Conservation (phyloP, 2,113 vertebrate genomes). For the Picathartes gymnocephalus region DNA sequence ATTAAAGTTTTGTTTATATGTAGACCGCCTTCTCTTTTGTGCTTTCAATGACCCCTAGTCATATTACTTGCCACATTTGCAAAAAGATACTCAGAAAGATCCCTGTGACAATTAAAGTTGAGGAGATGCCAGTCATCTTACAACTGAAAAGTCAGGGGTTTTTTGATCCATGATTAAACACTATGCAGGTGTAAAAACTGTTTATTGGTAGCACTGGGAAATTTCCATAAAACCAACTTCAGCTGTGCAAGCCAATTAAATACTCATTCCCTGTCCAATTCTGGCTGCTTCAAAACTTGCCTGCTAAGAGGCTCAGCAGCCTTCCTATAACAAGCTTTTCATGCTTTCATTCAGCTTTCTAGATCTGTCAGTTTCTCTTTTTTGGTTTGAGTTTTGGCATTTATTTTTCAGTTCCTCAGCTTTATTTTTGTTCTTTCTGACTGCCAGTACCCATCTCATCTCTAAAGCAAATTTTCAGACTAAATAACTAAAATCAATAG, state of each 20-base stretch:
- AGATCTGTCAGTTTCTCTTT: not conserved
- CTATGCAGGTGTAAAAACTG: not conserved
- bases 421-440: not conserved
- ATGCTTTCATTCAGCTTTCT: not conserved
- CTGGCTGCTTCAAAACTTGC: not conserved
- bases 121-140: not conserved
- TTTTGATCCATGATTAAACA: not conserved
- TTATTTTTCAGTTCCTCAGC: not conserved
- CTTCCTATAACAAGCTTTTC: not conserved
- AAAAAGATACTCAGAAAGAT: not conserved
- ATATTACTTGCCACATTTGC: not conserved
- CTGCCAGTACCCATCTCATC: not conserved
- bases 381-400: not conserved
- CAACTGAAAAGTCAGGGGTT: not conserved
- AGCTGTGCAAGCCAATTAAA: not conserved
- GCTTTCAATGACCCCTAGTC: not conserved
- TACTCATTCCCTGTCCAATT: not conserved
- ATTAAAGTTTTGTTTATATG: not conserved
- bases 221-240: not conserved
- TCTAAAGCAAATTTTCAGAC: not conserved
- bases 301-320: not conserved
- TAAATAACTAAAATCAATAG: not conserved
- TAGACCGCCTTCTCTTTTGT: not conserved
- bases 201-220: not conserved
- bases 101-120: not conserved